Conservation (phyloP, 1,140 invertebrate genomes). For the Drosophila rufa region DNA sequence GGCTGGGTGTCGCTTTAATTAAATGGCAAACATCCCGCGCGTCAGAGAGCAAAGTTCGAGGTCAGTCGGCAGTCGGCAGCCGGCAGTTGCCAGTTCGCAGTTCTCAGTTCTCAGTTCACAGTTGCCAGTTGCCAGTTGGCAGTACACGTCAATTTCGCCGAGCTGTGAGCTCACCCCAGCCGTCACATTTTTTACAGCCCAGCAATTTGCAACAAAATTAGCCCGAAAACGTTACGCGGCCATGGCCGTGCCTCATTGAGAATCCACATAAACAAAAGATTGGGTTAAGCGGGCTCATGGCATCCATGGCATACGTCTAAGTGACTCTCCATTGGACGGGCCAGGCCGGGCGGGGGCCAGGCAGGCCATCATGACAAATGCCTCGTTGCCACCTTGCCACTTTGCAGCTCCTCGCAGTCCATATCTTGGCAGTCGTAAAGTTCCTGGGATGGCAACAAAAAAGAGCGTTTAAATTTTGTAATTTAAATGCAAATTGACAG, state of each 20-base stretch:
- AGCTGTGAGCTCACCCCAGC: conserved; percentile 10
- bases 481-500: conserved; percentile 83
- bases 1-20: conserved; percentile 65
- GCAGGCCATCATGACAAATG: conserved; percentile 61
- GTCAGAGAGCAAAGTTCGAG: conserved; percentile 71
- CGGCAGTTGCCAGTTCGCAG: conserved; percentile 24
- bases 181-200: conserved; percentile 64
- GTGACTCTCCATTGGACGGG: conserved; percentile 28
- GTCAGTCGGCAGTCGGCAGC: conserved; percentile 39
- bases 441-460: conserved; percentile 46
- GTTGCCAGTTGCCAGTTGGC: conserved; percentile 10
- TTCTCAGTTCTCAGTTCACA: conserved; percentile 30
- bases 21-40: conserved; percentile 67
- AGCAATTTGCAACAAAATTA: conserved; percentile 82
- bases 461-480: conserved; percentile 79
- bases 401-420: conserved; percentile 10
- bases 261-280: conserved; percentile 71
- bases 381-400: conserved; percentile 26
- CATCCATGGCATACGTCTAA: conserved; percentile 55
- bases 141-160: conserved; percentile 52
- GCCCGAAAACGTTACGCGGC: conserved; percentile 55
- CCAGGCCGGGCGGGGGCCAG: background rate
- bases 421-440: conserved; percentile 56
- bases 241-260: conserved; percentile 60
- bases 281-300: conserved; percentile 59